Conservation (phyloP, 2,797 vertebrate species). For the Smutsia gigantea region DNA sequence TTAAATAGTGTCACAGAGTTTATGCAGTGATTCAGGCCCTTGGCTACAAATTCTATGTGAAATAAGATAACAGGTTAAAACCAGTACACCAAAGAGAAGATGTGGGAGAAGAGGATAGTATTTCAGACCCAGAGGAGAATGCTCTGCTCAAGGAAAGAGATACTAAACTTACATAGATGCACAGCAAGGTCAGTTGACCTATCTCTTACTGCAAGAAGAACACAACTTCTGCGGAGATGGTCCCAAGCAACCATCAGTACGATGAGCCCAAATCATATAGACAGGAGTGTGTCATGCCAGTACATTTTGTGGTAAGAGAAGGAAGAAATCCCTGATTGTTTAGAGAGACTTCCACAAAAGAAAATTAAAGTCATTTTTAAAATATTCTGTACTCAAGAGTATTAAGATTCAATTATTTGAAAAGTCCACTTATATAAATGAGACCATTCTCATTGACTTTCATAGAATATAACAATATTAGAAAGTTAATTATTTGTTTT, state of each 20-base stretch:
- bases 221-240: neutral
- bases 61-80: conserved; percentile 4
- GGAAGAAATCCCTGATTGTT: neutral
- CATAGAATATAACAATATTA: neutral
- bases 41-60: neutral
- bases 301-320: neutral
- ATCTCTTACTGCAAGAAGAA: neutral
- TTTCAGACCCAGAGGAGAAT: neutral
- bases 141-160: neutral
- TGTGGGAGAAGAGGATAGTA: neutral
- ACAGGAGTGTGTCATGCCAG: neutral
- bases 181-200: neutral
- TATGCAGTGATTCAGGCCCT: neutral
- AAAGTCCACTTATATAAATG: neutral
- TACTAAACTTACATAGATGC: neutral
- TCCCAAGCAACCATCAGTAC: neutral
- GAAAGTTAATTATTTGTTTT: conserved; percentile 2
- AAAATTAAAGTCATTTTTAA: neutral
- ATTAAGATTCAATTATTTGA: conserved; percentile 38
- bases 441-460: neutral
- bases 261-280: neutral
- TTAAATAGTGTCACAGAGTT: neutral
- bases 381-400: neutral
- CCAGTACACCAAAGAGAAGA: neutral
- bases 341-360: neutral